These are phyloP conservation scores for Echeneis naucrates DNA, from an alignment of 2,797 vertebrate species.

Conservation along the genomic window DNA sequence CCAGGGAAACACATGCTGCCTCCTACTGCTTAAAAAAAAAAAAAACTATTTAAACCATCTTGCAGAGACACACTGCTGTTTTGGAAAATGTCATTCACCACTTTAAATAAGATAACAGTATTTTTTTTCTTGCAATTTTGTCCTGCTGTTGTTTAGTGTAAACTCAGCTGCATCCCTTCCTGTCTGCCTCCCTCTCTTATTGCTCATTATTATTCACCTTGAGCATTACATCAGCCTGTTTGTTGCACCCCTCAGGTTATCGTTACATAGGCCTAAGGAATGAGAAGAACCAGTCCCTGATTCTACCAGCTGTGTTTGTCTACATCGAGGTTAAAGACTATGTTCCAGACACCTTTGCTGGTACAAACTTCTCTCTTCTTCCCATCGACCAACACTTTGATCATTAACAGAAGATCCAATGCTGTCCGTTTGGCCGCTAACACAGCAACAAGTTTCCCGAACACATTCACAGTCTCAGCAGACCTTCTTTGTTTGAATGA, in stretches of 20 bases:
- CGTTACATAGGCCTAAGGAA: constrained; percentile 96
- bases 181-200: neutral
- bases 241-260: constrained; percentile 85
- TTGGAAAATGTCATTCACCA: neutral
- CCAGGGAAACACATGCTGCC: constrained; percentile 7
- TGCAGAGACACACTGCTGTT: constrained; percentile 3
- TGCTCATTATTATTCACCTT: neutral
- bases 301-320: constrained; percentile 93
- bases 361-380: constrained; percentile 69
- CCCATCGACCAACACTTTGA: too few species aligned
- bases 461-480: neutral
- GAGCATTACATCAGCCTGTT: neutral
- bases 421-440: too few species aligned
- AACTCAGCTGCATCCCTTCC: neutral
- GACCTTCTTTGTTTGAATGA: neutral
- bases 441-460: too few species aligned
- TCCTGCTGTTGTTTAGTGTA: neutral
- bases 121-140: too few species aligned
- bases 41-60: constrained; percentile 4
- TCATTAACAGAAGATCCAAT: too few species aligned
- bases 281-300: constrained; percentile 94
- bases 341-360: constrained; percentile 97
- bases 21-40: constrained; percentile 13
- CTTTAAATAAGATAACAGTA: constrained; percentile 7
- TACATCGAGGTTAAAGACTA: constrained; percentile 98